Evolutionary conservation across 2,113 vertebrate species (phyloP).

Genomic region (Callospermophilus lateralis): DNA sequence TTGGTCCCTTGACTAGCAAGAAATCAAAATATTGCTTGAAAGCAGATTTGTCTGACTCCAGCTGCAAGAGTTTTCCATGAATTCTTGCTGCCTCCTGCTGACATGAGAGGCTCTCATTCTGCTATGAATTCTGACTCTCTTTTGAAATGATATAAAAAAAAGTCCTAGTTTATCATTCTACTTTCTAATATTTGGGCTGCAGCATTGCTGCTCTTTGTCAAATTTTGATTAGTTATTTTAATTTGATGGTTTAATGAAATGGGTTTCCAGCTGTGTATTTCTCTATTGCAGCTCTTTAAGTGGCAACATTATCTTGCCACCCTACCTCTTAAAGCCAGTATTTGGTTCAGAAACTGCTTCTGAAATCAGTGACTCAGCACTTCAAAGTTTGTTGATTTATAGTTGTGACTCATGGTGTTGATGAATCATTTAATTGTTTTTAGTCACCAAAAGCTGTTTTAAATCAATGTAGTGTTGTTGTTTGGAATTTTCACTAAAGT

Average conservation of each 20-base stretch:
- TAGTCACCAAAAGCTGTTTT: neutral
- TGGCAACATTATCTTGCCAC: neutral
- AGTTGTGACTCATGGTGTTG: neutral
- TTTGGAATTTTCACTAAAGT: neutral
- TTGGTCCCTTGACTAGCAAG: neutral
- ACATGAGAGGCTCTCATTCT: neutral
- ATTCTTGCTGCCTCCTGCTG: neutral
- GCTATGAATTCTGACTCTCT: neutral
- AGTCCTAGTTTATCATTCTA: neutral
- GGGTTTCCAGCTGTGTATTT: slow-evolving; percentile 19
- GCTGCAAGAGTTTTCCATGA: neutral
- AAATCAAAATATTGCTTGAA: neutral
- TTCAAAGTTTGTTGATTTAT: neutral
- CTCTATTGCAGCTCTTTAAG: neutral
- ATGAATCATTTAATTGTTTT: neutral
- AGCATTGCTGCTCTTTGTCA: neutral
- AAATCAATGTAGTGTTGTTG: neutral
- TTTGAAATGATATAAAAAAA: neutral
- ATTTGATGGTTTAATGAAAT: slow-evolving; percentile 30
- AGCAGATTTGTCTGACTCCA: neutral
- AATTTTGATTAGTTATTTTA: slow-evolving; percentile 41
- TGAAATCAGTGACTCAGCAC: neutral
- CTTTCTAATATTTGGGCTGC: neutral
- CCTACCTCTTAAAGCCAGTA: neutral
- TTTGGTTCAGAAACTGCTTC: neutral